A percentile compares a stretch with the other conserved stretches of the same genome.
phyloP scores from a whole-genome alignment of 2,888 invertebrate species.

The Drosophila planitibia region DNA sequence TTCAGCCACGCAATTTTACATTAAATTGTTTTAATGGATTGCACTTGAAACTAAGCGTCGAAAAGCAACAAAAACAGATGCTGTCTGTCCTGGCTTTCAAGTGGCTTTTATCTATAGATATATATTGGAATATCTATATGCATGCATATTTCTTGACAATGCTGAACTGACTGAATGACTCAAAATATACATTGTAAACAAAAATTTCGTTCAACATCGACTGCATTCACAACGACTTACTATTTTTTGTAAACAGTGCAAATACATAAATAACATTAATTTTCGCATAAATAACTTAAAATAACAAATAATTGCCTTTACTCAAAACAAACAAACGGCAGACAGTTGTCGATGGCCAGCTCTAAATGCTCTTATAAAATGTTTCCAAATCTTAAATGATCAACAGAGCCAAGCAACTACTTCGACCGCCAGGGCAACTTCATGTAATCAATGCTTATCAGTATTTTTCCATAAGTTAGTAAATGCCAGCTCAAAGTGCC shows the following conservation, averaged over 20 bases:
- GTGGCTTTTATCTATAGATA: not conserved
- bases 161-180: not conserved
- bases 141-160: not conserved
- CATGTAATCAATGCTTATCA: constrained; percentile 21
- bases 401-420: not conserved
- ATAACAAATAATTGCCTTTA: constrained; percentile 17
- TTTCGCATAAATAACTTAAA: constrained; percentile 32
- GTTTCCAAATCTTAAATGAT: constrained; percentile 7
- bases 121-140: not conserved
- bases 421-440: not conserved
- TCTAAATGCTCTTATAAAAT: constrained; percentile 18
- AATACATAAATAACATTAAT: constrained; percentile 45
- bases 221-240: not conserved
- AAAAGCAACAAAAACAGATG: constrained; percentile 31
- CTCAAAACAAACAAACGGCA: constrained; percentile 20
- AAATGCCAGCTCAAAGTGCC: constrained; percentile 14
- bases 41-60: constrained; percentile 39
- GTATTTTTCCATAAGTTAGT: constrained; percentile 26
- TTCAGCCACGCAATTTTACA: constrained; percentile 40
- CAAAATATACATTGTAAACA: not conserved
- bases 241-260: not conserved
- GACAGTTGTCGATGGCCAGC: constrained; percentile 13
- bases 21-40: constrained; percentile 63
- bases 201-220: not conserved
- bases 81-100: constrained; percentile 11